Conservation (phyloP, 2,797 vertebrate genomes). For the Sarcoramphus papa region DNA sequence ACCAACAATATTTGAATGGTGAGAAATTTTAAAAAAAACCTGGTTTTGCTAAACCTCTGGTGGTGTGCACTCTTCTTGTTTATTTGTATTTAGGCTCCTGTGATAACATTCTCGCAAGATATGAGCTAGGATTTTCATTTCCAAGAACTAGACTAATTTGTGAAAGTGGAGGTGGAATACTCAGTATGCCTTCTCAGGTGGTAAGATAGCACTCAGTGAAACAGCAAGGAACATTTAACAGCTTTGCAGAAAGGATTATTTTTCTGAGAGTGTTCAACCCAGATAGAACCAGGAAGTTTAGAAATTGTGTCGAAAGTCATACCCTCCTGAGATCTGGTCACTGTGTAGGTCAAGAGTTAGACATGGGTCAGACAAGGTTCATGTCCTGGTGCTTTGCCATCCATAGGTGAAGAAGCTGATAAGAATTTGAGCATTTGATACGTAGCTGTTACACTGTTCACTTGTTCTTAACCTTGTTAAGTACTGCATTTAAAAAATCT, state of each 20-base stretch:
- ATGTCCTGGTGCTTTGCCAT: background rate
- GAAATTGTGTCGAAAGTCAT: background rate
- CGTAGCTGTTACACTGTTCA: background rate
- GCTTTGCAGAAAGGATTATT: background rate
- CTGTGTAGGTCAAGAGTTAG: background rate
- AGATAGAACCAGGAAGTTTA: background rate
- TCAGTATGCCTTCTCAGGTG: background rate
- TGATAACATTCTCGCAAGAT: background rate
- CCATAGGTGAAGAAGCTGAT: background rate
- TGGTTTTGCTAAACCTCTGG: background rate
- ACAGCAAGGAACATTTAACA: background rate
- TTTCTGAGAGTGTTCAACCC: background rate
- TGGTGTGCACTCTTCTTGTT: background rate
- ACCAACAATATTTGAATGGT: background rate
- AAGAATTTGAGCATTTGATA: background rate
- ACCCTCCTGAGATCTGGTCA: background rate
- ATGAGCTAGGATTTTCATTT: background rate
- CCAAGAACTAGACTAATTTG: background rate
- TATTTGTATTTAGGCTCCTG: background rate
- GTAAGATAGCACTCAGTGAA: background rate
- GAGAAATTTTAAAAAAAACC: background rate
- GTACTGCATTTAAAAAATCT: background rate
- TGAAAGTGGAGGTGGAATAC: background rate
- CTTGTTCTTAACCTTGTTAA: background rate
- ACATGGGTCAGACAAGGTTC: background rate